phyloP scores from a whole-genome alignment of 2,797 vertebrate species.

The Periophthalmus magnuspinnatus region DNA sequence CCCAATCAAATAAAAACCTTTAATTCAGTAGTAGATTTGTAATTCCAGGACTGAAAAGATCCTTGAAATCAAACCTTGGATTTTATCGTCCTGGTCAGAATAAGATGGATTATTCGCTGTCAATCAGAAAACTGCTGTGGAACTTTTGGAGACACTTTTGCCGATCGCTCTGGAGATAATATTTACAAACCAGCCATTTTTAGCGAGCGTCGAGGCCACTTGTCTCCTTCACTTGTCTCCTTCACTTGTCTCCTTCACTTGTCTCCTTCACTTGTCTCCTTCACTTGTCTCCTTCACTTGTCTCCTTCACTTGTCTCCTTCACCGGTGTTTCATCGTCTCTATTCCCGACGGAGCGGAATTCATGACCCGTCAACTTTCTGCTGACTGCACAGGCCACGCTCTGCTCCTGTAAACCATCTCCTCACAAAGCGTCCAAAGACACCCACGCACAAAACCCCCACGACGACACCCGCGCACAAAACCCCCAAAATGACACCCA shows the following conservation, averaged over 20 bases:
- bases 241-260: conserved; percentile 64
- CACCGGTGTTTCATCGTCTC: conserved; percentile 51
- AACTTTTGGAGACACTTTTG: too few species aligned
- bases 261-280: conserved; percentile 62
- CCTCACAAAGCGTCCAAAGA: conserved; percentile 64
- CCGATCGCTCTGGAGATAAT: not conserved
- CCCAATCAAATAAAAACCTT: too few species aligned
- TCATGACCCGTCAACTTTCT: conserved; percentile 71
- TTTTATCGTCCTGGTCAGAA: too few species aligned
- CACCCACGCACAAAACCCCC: conserved; percentile 67
- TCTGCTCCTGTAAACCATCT: conserved; percentile 56
- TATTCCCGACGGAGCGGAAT: conserved; percentile 54
- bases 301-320: conserved; percentile 65
- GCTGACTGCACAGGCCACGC: conserved; percentile 65
- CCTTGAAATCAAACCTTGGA: too few species aligned
- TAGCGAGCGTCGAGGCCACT: conserved; percentile 45
- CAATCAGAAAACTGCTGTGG: too few species aligned
- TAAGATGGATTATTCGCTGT: too few species aligned
- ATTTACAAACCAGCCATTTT: conserved; percentile 24
- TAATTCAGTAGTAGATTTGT: too few species aligned
- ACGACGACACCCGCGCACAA: too few species aligned
- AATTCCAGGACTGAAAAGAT: too few species aligned
- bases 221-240: conserved; percentile 68
- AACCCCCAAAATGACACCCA: conserved; percentile 67
- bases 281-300: conserved; percentile 56